Evolutionary conservation across 2,888 invertebrate species (phyloP).

Genomic region (Lycia hirtaria): DNA sequence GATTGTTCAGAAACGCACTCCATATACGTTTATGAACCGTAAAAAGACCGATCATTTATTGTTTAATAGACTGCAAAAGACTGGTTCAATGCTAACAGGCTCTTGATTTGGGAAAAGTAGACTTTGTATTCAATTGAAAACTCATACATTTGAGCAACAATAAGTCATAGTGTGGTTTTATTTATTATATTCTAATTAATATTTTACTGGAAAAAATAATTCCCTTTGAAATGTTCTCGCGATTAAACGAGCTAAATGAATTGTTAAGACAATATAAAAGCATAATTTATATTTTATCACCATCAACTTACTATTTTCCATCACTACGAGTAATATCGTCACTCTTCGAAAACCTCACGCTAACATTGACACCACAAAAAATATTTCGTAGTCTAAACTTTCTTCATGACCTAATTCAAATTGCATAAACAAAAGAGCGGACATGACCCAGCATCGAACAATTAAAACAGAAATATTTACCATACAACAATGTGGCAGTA

Average conservation of each 20-base stretch:
- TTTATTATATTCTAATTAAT: too few species aligned
- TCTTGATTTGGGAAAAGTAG: background rate
- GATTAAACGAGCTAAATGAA: too few species aligned
- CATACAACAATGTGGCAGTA: constrained; percentile 32
- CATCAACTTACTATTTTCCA: too few species aligned
- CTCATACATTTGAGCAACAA: too few species aligned
- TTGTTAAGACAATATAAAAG: too few species aligned
- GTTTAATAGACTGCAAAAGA: constrained; percentile 32
- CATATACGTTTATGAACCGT: constrained; percentile 70
- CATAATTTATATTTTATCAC: too few species aligned
- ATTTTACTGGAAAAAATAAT: too few species aligned
- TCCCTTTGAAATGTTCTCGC: too few species aligned
- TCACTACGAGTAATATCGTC: too few species aligned
- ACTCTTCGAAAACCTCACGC: too few species aligned
- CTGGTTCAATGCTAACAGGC: background rate
- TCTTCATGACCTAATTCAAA: background rate
- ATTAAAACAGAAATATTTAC: constrained; percentile 29
- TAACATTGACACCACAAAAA: background rate
- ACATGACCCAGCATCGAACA: background rate
- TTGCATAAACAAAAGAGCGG: constrained; percentile 5
- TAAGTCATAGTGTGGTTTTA: too few species aligned
- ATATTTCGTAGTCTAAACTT: background rate
- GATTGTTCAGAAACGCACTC: constrained; percentile 56
- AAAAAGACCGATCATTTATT: constrained; percentile 53
- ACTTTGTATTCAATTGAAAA: too few species aligned